phyloP scores from a whole-genome alignment of 2,888 invertebrate genomes.

The Rhagonycha fulva region DNA sequence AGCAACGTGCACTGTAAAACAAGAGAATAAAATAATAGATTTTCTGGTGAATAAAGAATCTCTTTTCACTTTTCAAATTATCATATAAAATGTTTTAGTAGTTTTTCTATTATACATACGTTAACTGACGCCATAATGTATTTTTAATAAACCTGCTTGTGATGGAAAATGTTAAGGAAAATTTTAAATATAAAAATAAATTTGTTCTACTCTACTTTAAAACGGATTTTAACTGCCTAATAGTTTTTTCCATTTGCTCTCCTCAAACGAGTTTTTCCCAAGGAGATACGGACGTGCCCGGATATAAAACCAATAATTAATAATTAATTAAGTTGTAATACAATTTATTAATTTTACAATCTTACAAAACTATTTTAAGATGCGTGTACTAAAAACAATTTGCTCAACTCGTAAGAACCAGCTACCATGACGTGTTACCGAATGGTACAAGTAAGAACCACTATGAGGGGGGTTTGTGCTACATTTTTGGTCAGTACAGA shows the following conservation, averaged over 20 bases:
- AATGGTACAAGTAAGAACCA: slow-evolving; percentile 41
- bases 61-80: not conserved
- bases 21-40: not conserved
- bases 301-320: not conserved
- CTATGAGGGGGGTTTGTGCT: slow-evolving; percentile 29
- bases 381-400: slow-evolving; percentile 12
- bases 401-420: slow-evolving; percentile 30
- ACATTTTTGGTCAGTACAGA: slow-evolving; percentile 27
- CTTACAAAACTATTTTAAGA: slow-evolving; percentile 4
- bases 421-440: slow-evolving; percentile 43
- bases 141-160: not conserved
- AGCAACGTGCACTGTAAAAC: not conserved
- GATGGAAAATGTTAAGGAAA: not conserved
- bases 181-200: not conserved
- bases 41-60: not conserved
- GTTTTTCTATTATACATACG: not conserved
- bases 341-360: not conserved
- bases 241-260: not conserved
- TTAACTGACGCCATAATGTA: not conserved
- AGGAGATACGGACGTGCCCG: not conserved
- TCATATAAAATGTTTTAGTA: not conserved
- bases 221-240: not conserved
- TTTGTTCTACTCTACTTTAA: not conserved
- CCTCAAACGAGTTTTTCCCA: not conserved
- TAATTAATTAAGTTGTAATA: not conserved